A percentile compares a stretch with the other conserved stretches of the same genome.
Conservation (phyloP, 64 coral and sea anemone species). For the Porites australiensis region DNA sequence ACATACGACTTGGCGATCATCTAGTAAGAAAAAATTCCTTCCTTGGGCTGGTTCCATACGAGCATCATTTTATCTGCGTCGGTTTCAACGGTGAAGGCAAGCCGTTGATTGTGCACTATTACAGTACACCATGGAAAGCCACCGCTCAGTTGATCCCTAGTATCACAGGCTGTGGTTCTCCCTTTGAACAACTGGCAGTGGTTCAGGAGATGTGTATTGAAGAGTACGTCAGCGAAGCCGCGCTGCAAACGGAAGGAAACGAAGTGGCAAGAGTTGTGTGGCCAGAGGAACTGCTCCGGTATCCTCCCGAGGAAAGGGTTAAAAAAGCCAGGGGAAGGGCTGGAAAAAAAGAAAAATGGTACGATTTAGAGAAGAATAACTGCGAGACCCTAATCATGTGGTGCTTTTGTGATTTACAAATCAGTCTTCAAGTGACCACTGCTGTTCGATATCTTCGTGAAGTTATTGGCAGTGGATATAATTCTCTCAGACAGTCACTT, state of each 20-base stretch:
- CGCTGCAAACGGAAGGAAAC: slow-evolving; percentile 8
- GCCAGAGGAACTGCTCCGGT: slow-evolving; percentile 67
- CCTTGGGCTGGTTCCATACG: background rate
- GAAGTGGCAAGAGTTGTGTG: slow-evolving; percentile 60
- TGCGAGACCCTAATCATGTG: slow-evolving; percentile 69
- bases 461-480: background rate
- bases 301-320: slow-evolving; percentile 20
- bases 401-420: slow-evolving; percentile 65
- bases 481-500: background rate
- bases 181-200: slow-evolving; percentile 11
- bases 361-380: slow-evolving; percentile 59
- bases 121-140: slow-evolving; percentile 25
- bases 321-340: slow-evolving; percentile 14
- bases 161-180: background rate
- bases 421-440: slow-evolving; percentile 54
- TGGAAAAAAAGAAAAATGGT: background rate
- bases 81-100: slow-evolving; percentile 2
- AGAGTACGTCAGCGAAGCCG: slow-evolving; percentile 23
- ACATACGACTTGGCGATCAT: slow-evolving; percentile 39
- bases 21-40: slow-evolving; percentile 26
- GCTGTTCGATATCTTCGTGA: background rate
- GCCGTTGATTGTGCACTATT: slow-evolving; percentile 40
- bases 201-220: slow-evolving; percentile 38
- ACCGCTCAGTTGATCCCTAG: background rate
- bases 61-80: slow-evolving; percentile 49